These are phyloP conservation scores for Leucophora obtusa DNA, from an alignment of 2,888 invertebrate genomes.

Conservation along the genomic window DNA sequence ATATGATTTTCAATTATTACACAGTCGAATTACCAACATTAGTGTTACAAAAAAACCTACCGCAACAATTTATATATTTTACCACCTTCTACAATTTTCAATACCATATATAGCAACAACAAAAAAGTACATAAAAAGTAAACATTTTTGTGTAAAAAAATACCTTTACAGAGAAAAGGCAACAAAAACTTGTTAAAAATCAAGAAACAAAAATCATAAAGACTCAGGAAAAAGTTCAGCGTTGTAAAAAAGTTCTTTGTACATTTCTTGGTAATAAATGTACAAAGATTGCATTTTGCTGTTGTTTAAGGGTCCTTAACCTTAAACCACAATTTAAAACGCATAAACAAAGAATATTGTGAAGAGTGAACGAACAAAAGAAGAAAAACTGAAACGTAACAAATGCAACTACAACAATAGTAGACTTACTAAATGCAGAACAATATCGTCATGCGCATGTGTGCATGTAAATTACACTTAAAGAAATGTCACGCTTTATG, in stretches of 20 bases:
- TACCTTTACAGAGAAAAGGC: not conserved
- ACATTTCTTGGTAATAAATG: constrained; percentile 16
- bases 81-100: constrained; percentile 52
- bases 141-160: not conserved
- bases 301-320: constrained; percentile 57
- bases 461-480: not conserved
- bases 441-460: not conserved
- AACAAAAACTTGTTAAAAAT: constrained; percentile 29
- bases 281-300: constrained; percentile 3
- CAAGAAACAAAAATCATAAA: constrained; percentile 13
- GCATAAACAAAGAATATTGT: constrained; percentile 21
- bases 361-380: not conserved
- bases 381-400: not conserved
- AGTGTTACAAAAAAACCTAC: constrained; percentile 41
- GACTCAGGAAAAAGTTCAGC: not conserved
- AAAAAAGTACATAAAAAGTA: not conserved
- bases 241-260: not conserved
- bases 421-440: not conserved
- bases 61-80: constrained; percentile 57
- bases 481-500: not conserved
- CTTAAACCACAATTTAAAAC: constrained; percentile 42
- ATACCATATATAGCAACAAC: constrained; percentile 9
- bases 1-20: too few species aligned
- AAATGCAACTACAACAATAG: not conserved
- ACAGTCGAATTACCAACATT: too few species aligned